Evolutionary conservation across 2,888 invertebrate genomes (phyloP), one percentile per base, ranked within the genome.

Genomic region (Spialia ferax): DNA sequence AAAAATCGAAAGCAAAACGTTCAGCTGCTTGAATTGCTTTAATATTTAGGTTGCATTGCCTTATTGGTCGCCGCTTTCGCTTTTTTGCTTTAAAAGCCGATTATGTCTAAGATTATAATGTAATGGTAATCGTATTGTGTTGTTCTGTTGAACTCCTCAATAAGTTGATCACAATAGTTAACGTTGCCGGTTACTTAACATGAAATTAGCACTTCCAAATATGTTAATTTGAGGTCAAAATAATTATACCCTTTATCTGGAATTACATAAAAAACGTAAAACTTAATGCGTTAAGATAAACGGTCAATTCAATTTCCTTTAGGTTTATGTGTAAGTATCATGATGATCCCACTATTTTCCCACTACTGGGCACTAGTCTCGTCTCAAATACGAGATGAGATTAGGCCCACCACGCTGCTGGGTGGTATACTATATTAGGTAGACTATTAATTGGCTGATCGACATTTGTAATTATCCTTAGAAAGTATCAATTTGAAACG

Each of bases 1-100:
- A 80, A 87, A 86, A 87, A 86, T 81, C 82, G 85, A 88, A 87
- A 87, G 87, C 84, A 84, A 86, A 82, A 83, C 83, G 79, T 73
- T 74, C 77, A 78, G 78, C 76, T 77, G 78, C 78, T 82, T 77
- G 76, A 73, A 69, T 63, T 63, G 63, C 32, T 70, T 72, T 77
- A 77, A 79, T 70, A 68, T 68, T 78, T 79, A 83, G 78, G 78
- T 79, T 76, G 74, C 70, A 70, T 73, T 72, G 69, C 73, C 71
- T 75, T 79, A 70, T 69, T 64, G 61, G 63, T 63, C 23, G 54
- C n/a, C 29, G 55, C 69, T 71, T 70, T 71, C 69, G 70, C 68
- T 69, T 71, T 73, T 75, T 74, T 64, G 22, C 61, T 45, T 61
- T 74, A 73, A 69, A 63, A 60, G 67, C 74, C 77, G 83, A 82